phyloP scores from a whole-genome alignment of 1,140 invertebrate species.

The Oscheius sp. region DNA sequence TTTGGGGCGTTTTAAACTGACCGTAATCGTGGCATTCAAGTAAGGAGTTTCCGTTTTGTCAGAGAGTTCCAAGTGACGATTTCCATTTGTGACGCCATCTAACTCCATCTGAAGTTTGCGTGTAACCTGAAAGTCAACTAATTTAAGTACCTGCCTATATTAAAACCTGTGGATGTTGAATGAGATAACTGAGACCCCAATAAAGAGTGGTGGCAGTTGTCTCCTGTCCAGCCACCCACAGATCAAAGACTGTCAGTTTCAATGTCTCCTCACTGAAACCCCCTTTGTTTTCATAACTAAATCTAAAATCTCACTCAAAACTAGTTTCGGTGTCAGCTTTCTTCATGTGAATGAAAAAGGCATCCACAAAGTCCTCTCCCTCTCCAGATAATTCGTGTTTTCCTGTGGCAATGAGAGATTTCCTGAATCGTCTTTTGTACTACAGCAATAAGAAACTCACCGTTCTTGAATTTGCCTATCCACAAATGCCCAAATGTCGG shows the following conservation, averaged over 20 bases:
- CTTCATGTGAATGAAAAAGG: constrained; percentile 63
- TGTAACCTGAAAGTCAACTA: not conserved
- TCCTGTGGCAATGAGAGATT: not conserved
- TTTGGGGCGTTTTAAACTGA: not conserved
- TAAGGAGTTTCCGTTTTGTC: constrained; percentile 31
- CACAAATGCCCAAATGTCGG: constrained; percentile 31
- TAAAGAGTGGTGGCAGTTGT: constrained; percentile 23
- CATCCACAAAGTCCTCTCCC: constrained; percentile 64
- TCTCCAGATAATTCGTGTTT: constrained; percentile 30
- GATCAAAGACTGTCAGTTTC: constrained; percentile 9
- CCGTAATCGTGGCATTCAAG: constrained; percentile 22
- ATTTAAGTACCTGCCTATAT: not conserved
- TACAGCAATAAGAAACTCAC: not conserved
- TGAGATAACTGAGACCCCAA: constrained; percentile 24
- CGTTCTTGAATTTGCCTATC: constrained; percentile 12
- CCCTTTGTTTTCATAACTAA: not conserved
- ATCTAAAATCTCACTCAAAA: constrained; percentile 10
- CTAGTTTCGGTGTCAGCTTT: constrained; percentile 13
- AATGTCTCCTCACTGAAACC: constrained; percentile 25
- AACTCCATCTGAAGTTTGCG: constrained; percentile 24
- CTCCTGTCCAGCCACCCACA: constrained; percentile 36
- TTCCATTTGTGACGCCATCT: constrained; percentile 16
- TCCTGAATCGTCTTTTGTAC: not conserved
- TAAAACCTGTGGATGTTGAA: constrained; percentile 24
- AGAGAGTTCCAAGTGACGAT: not conserved